Evolutionary conservation across 2,113 vertebrate species (phyloP), one percentile per base, ranked within the genome.

Genomic region (Oriolus oriolus): DNA sequence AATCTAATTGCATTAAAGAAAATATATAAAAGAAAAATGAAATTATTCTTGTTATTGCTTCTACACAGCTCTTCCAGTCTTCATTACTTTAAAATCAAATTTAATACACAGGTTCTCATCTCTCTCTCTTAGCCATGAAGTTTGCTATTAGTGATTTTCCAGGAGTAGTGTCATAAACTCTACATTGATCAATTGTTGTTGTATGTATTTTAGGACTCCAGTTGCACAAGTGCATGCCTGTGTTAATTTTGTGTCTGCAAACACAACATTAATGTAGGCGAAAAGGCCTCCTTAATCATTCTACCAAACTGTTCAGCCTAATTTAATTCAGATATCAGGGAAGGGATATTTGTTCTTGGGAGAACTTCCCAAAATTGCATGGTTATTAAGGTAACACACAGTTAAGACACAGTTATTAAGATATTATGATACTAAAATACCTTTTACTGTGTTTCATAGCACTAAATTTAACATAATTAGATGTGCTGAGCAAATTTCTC

Each of bases 81-180:
- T 94, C 68, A 73, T 37, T 92, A 88, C 53, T 95, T 93, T 77
- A 97, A 97, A 95, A 83, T 75, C 57, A 92, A 92, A 96, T 80
- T 76, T 81, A 65, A 60, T 73, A 57, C 35, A 28, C 70, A 61
- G 85, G 53, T 91, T 95, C 74, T 93, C 87, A 61, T 89, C 26
- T 30, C n/a, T 84, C 57, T 85, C 70, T 87, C 73, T 37, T 50
- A 93, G 53, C 54, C 84, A 84, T 49, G 56, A 82, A 84, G 68
- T 94, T 86, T 69, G 35, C 60, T 91, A 47, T 90, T 90, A 86
- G 88, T 80, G 93, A 95, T 94, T 94, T 95, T 83, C 77, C 44
- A 49, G 7, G 11, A 96, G 85, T 2, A 33, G 39, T n/a, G 35
- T 22, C 54, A 64, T 77, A 83, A 97, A 87, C 68, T 87, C 66